phyloP scores from a whole-genome alignment of 2,797 vertebrate species.

The Huso huso region DNA sequence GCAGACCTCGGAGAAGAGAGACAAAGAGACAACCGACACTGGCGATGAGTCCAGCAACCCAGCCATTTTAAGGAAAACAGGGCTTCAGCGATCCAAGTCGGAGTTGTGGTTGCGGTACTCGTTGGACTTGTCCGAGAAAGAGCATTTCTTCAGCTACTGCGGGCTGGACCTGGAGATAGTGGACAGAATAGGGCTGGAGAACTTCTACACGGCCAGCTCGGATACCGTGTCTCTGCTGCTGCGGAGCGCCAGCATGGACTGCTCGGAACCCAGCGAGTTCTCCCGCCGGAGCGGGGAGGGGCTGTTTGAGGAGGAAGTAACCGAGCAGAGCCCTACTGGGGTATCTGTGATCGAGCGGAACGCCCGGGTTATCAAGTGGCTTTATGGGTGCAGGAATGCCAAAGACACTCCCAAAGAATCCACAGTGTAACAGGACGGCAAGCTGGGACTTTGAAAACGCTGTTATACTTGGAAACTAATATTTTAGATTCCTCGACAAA shows the following conservation, averaged over 20 bases:
- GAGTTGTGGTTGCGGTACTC: conserved; percentile 58
- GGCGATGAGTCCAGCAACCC: neutral
- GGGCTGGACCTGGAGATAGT: conserved; percentile 82
- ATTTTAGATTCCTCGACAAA: neutral
- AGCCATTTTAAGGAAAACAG: neutral
- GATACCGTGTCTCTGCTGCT: conserved; percentile 60
- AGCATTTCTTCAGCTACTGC: conserved; percentile 89
- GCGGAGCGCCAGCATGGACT: conserved; percentile 45
- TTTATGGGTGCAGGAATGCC: conserved; percentile 83
- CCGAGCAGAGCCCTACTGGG: conserved; percentile 50
- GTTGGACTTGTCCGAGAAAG: conserved; percentile 72
- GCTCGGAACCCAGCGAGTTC: conserved; percentile 66
- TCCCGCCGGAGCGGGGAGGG: conserved; percentile 66
- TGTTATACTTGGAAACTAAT: neutral
- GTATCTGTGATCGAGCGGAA: conserved; percentile 94
- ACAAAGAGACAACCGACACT: neutral
- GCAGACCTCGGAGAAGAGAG: conserved; percentile 23
- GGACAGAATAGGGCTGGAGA: conserved; percentile 71
- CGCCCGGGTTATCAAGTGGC: conserved; percentile 93
- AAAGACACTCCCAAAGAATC: conserved; percentile 75
- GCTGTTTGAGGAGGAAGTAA: conserved; percentile 64
- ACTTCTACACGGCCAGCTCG: conserved; percentile 75
- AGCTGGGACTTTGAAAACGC: neutral
- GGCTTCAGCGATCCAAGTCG: conserved; percentile 52
- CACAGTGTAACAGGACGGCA: conserved; percentile 45